Evolutionary conservation across 1,140 invertebrate genomes (phyloP).

Genomic region (Drosophila elegans): DNA sequence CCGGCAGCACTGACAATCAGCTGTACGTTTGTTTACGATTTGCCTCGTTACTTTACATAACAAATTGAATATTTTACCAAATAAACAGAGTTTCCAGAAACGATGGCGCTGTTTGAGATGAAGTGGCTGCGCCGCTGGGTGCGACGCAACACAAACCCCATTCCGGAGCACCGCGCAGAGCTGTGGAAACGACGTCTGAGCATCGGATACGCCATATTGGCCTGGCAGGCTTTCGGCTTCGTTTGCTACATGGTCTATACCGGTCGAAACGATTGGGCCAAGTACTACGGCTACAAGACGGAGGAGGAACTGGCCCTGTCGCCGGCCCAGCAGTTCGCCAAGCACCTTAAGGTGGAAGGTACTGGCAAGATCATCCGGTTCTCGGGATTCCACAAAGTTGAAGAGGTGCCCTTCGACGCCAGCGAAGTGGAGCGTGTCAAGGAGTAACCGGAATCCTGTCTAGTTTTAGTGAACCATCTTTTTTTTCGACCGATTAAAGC

Average conservation of each 20-base stretch:
- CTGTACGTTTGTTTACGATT: constrained; percentile 44
- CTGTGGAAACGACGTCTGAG: constrained; percentile 87
- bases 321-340: constrained; percentile 85
- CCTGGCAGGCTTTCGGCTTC: constrained; percentile 88
- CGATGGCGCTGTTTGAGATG: constrained; percentile 79
- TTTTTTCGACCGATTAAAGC: constrained; percentile 22
- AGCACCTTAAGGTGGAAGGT: constrained; percentile 68
- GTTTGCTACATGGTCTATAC: constrained; percentile 86
- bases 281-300: constrained; percentile 87
- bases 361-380: constrained; percentile 83
- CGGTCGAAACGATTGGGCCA: constrained; percentile 88
- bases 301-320: constrained; percentile 86
- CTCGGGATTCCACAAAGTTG: constrained; percentile 71
- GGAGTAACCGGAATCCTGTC: constrained; percentile 23
- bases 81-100: not conserved
- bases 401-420: constrained; percentile 75
- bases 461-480: constrained; percentile 18
- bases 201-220: constrained; percentile 86
- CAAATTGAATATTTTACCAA: not conserved
- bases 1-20: constrained; percentile 15
- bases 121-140: constrained; percentile 86
- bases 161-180: constrained; percentile 86
- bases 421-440: constrained; percentile 32
- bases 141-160: constrained; percentile 87
- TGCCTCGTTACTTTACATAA: constrained; percentile 42